Percentiles rank a stretch among this genome's conserved stretches.
Conservation (phyloP, 2,113 vertebrate genomes). For the Prietella phreatophila region DNA sequence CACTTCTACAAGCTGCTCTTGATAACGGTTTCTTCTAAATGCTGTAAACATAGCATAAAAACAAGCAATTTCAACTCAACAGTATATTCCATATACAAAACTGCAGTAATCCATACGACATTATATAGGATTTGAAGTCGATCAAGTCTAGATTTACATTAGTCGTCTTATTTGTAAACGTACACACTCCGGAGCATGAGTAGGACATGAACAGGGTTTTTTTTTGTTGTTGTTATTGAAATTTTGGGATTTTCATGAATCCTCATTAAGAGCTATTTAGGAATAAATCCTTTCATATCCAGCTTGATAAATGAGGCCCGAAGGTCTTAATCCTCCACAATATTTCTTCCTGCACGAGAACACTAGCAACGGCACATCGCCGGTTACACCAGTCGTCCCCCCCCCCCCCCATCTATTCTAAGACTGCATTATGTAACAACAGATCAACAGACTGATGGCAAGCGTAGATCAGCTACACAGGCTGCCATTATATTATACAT, state of each 20-base stretch:
- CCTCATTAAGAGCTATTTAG: not conserved
- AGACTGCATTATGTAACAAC: not conserved
- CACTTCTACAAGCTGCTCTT: not conserved
- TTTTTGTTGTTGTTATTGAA: not conserved
- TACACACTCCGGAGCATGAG: not conserved
- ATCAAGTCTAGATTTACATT: not conserved
- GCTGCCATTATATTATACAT: conserved; percentile 38
- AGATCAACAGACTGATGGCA: not conserved
- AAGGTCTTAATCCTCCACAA: not conserved
- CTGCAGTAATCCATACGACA: not conserved
- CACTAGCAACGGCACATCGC: not conserved
- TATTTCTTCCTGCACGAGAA: not conserved
- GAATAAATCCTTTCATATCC: not conserved
- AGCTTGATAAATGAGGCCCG: not conserved
- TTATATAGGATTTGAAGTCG: not conserved
- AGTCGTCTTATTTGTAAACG: no score
- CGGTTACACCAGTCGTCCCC: not conserved
- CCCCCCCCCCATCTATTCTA: no score
- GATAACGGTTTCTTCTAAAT: not conserved
- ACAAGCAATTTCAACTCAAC: not conserved
- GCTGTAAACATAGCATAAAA: not conserved
- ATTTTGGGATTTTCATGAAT: not conserved
- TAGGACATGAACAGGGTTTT: not conserved
- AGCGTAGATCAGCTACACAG: not conserved
- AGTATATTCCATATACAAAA: not conserved